Evolutionary conservation across 1,140 invertebrate genomes (phyloP).

Genomic region (Leucophenga varia): DNA sequence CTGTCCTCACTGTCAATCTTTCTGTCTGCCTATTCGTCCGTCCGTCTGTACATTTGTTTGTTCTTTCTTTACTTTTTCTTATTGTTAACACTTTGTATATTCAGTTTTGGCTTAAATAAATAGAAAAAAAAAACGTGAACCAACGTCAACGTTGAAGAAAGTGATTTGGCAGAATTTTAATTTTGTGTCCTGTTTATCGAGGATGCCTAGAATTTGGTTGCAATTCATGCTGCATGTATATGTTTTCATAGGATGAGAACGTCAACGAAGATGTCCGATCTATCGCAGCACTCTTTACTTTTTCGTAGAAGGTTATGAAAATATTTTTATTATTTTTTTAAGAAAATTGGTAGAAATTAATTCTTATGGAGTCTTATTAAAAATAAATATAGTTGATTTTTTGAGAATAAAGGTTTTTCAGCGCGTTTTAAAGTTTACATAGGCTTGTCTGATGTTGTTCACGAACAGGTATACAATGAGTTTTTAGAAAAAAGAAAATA

Average conservation of each 20-base stretch:
- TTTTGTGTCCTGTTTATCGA: not conserved
- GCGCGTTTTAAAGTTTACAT: no score
- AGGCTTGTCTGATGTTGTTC: no score
- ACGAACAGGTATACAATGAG: no score
- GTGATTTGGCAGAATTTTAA: conserved; percentile 42
- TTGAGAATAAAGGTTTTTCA: no score
- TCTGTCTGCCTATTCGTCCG: conserved; percentile 12
- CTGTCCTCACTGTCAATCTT: conserved; percentile 4
- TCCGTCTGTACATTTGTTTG: no score
- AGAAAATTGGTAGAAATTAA: conserved; percentile 52
- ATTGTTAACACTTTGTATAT: conserved; percentile 44
- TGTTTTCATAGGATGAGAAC: conserved; percentile 43
- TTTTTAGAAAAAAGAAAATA: no score
- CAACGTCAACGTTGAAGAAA: no score
- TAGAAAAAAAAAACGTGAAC: no score
- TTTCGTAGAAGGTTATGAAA: conserved; percentile 35
- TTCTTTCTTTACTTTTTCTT: conserved; percentile 44
- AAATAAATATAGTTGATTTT: conserved; percentile 53
- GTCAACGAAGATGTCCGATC: no score
- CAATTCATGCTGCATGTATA: conserved; percentile 42
- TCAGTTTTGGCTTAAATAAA: conserved; percentile 34
- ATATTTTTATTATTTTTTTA: conserved; percentile 44
- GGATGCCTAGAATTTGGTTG: conserved; percentile 42
- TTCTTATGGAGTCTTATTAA: conserved; percentile 46
- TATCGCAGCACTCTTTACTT: conserved; percentile 19